Conservation (phyloP, 2,113 vertebrate genomes). For the Prinia subflava region DNA sequence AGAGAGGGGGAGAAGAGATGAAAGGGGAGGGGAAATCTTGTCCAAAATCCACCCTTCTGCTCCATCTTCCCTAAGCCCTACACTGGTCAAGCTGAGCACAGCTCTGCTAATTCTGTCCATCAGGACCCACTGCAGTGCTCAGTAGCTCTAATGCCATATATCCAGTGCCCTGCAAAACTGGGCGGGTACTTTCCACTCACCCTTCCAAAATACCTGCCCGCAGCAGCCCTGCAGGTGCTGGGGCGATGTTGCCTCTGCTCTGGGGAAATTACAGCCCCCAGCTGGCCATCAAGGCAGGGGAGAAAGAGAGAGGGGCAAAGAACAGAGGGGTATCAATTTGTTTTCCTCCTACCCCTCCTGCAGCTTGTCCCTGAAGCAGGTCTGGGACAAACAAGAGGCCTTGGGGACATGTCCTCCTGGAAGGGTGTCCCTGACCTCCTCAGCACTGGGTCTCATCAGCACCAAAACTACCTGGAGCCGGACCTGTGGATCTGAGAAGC, state of each 20-base stretch:
- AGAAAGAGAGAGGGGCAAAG: background rate
- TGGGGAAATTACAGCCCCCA: background rate
- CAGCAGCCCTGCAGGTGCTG: background rate
- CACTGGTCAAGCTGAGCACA: background rate
- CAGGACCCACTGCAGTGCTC: background rate
- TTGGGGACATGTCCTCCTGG: accelerated
- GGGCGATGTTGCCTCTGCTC: background rate
- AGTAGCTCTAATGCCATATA: background rate
- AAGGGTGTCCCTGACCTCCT: background rate
- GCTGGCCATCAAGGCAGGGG: background rate
- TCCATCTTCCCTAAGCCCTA: background rate
- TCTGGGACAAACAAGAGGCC: background rate
- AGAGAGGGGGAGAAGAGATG: background rate
- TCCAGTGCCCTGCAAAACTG: background rate
- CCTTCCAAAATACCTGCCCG: background rate
- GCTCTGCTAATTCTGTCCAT: background rate
- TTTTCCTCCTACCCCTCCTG: background rate
- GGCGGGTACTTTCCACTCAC: background rate
- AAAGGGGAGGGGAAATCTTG: background rate
- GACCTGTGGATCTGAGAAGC: conserved; percentile 3
- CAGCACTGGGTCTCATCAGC: background rate
- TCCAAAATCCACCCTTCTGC: conserved; percentile 2
- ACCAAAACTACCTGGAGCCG: background rate
- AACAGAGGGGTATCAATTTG: background rate
- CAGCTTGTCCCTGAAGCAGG: background rate